These are phyloP conservation scores for Poeciliopsis presidionis DNA, from an alignment of 2,797 vertebrate genomes.

Conservation along the genomic window DNA sequence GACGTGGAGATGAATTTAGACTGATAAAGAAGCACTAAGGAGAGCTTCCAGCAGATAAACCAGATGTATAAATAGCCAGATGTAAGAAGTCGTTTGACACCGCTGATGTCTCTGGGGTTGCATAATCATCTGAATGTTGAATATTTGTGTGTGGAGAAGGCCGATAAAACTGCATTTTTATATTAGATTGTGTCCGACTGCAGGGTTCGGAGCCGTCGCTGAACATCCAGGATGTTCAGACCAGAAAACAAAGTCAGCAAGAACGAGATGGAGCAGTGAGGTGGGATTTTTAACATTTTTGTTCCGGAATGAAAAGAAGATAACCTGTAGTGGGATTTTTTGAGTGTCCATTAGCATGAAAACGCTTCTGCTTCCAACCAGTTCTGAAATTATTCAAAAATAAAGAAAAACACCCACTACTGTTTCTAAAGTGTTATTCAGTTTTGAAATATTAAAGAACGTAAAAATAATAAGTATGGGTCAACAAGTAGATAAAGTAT, in stretches of 20 bases:
- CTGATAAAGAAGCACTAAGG: neutral
- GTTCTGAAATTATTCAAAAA: neutral
- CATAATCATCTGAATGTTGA: neutral
- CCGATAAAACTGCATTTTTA: neutral
- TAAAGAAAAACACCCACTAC: neutral
- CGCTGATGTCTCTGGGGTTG: neutral
- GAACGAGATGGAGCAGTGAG: neutral
- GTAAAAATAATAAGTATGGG: no score
- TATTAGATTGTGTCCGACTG: neutral
- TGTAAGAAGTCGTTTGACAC: conserved; percentile 1
- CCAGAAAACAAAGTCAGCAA: neutral
- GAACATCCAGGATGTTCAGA: neutral
- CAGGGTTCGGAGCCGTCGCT: neutral
- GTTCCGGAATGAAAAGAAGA: neutral
- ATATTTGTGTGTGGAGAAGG: neutral
- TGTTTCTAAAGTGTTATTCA: neutral
- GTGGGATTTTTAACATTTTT: neutral
- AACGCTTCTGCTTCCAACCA: neutral
- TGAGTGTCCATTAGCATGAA: neutral
- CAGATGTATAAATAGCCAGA: neutral
- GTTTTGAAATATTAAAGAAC: no score
- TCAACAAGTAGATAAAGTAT: no score
- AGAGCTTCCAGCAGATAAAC: neutral
- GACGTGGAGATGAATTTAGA: neutral
- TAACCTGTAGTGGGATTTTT: neutral